These are phyloP conservation scores for Brachyalestes nurse DNA, from an alignment of 2,797 vertebrate species.

Conservation along the genomic window DNA sequence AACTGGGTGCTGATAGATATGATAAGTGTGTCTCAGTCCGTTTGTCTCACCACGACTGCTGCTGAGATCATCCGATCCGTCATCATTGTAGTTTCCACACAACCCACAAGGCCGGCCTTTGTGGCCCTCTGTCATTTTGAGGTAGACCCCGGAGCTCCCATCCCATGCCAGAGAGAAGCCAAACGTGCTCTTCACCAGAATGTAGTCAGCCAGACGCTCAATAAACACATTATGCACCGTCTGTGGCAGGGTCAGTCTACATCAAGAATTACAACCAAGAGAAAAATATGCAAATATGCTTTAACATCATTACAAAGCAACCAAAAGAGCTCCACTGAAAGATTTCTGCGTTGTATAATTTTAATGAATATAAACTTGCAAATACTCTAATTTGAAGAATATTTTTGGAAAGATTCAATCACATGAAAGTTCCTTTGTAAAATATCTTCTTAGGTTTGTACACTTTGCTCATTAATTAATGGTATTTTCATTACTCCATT, in stretches of 20 bases:
- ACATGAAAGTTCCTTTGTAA: not conserved
- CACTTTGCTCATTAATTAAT: too few relatives aligned
- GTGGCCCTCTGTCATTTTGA: slow-evolving; percentile 93
- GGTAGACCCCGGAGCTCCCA: slow-evolving; percentile 92
- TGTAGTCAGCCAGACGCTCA: slow-evolving; percentile 94
- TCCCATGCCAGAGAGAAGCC: slow-evolving; percentile 99
- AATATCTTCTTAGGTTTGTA: too few relatives aligned
- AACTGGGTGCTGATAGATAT: slow-evolving; percentile 72
- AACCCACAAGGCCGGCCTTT: slow-evolving; percentile 91
- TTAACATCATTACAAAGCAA: not conserved
- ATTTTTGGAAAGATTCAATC: not conserved
- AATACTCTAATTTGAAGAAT: too few relatives aligned
- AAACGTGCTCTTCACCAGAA: slow-evolving; percentile 96
- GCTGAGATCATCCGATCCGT: slow-evolving; percentile 90
- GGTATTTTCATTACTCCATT: too few relatives aligned
- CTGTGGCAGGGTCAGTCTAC: slow-evolving; percentile 89
- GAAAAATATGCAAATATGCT: not conserved
- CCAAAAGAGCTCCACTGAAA: not conserved
- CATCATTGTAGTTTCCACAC: slow-evolving; percentile 95
- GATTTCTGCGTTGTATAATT: too few relatives aligned
- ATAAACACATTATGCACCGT: slow-evolving; percentile 90
- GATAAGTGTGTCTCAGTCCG: slow-evolving; percentile 63
- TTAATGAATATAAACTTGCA: too few relatives aligned
- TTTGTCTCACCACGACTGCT: slow-evolving; percentile 85
- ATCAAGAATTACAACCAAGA: not conserved